phyloP scores from a whole-genome alignment of 2,797 vertebrate genomes.

The Prionace glauca region DNA sequence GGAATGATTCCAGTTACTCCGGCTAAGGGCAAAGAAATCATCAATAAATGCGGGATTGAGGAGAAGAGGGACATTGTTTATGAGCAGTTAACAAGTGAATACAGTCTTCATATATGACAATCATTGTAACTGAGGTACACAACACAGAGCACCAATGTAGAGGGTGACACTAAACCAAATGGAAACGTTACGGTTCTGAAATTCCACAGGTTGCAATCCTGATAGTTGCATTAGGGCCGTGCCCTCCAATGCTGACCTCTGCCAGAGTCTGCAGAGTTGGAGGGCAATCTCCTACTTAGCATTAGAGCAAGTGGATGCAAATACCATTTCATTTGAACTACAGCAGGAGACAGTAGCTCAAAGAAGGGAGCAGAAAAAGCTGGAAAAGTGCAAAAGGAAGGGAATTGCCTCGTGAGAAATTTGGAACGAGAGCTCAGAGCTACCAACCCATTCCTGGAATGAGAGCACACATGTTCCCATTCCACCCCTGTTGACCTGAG shows the following conservation, averaged over 20 bases:
- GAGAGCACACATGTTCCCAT: not conserved
- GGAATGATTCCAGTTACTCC: slow-evolving; percentile 80
- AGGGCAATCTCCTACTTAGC: not conserved
- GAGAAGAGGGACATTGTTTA: not conserved
- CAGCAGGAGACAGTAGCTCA: not conserved
- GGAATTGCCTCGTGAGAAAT: not conserved
- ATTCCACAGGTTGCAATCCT: not conserved
- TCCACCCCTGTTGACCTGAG: not conserved
- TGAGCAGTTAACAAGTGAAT: not conserved
- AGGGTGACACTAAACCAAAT: not conserved
- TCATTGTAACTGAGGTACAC: not conserved
- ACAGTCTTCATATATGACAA: not conserved
- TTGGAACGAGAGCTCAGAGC: not conserved
- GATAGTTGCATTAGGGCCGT: not conserved
- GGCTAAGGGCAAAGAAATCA: slow-evolving; percentile 56
- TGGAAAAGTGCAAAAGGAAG: not conserved
- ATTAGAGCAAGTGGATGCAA: not conserved
- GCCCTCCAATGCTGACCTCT: not conserved
- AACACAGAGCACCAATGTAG: not conserved
- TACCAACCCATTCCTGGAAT: not conserved
- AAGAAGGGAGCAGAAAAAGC: not conserved
- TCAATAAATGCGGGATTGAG: not conserved
- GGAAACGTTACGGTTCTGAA: not conserved
- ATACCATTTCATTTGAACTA: not conserved
- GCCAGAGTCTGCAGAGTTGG: not conserved